phyloP scores from a whole-genome alignment of 2,888 invertebrate genomes.

The Temnothorax unifasciatus region DNA sequence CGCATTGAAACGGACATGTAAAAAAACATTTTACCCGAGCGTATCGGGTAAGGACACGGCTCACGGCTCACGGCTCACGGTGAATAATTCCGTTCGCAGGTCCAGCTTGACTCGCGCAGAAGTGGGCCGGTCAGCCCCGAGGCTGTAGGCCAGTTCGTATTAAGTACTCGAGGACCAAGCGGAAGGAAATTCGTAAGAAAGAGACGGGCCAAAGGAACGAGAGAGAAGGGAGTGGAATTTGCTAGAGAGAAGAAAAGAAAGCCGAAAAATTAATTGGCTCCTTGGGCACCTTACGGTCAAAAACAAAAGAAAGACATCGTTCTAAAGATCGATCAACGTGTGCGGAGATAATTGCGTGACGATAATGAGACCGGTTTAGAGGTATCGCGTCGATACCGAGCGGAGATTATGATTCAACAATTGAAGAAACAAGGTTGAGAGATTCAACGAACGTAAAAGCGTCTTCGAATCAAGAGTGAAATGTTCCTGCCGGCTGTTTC shows the following conservation, averaged over 20 bases:
- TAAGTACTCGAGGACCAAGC: conserved; percentile 50
- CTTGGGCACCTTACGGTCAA: not conserved
- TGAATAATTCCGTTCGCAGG: conserved; percentile 63
- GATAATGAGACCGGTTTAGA: conserved; percentile 21
- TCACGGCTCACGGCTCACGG: conserved; percentile 9
- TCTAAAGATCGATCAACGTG: conserved; percentile 34
- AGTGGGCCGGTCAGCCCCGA: conserved; percentile 71
- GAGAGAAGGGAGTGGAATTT: conserved; percentile 17
- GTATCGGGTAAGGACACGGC: not conserved
- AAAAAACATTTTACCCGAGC: conserved; percentile 19
- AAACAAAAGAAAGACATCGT: not conserved
- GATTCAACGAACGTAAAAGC: conserved; percentile 10
- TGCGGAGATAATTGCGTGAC: conserved; percentile 19
- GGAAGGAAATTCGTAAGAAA: conserved; percentile 46
- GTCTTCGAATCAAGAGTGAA: conserved; percentile 28
- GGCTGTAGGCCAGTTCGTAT: conserved; percentile 74
- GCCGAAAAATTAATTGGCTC: conserved; percentile 39
- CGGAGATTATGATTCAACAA: conserved; percentile 26
- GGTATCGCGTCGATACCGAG: not conserved
- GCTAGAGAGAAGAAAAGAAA: conserved; percentile 57
- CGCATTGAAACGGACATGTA: not conserved
- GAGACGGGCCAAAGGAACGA: conserved; percentile 21
- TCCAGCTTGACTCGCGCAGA: conserved; percentile 53
- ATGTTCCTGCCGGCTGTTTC: conserved; percentile 30
- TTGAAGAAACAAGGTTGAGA: conserved; percentile 22